A percentile compares a stretch with the other conserved stretches of the same genome.
These are phyloP conservation scores for Aphaenogaster floridana DNA, from an alignment of 1,140 invertebrate genomes.

Conservation along the genomic window DNA sequence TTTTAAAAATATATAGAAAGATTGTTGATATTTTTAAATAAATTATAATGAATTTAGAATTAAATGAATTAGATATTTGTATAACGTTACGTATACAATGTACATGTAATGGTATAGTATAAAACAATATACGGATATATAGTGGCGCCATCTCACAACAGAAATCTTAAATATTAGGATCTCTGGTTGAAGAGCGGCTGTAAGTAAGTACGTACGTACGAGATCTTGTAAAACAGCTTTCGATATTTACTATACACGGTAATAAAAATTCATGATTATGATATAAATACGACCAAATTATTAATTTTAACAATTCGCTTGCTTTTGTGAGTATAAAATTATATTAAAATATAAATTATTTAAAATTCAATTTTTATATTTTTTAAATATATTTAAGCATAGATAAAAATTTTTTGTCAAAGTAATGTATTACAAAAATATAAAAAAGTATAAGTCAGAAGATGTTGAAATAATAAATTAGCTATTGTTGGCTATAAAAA, in stretches of 20 bases:
- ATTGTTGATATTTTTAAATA: background rate
- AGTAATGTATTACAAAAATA: background rate
- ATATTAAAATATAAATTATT: background rate
- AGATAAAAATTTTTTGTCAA: background rate
- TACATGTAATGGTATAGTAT: background rate
- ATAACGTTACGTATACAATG: background rate
- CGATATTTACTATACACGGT: slow-evolving; percentile 39
- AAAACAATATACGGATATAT: slow-evolving; percentile 26
- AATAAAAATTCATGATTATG: slow-evolving; percentile 15
- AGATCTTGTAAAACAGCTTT: slow-evolving; percentile 19
- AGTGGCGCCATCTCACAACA: slow-evolving; percentile 72
- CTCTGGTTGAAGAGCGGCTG: background rate
- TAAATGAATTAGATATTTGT: slow-evolving; percentile 12
- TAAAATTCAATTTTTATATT: background rate
- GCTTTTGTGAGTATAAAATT: background rate
- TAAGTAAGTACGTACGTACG: slow-evolving; percentile 44
- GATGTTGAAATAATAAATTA: background rate
- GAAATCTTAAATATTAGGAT: slow-evolving; percentile 48
- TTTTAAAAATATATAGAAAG: background rate
- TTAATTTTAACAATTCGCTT: background rate
- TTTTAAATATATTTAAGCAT: background rate
- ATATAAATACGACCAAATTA: background rate
- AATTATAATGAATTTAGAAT: background rate
- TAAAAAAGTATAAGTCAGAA: background rate
- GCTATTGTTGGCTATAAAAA: background rate